phyloP scores from a whole-genome alignment of 2,888 invertebrate genomes.

The Trissolcus japonicus region DNA sequence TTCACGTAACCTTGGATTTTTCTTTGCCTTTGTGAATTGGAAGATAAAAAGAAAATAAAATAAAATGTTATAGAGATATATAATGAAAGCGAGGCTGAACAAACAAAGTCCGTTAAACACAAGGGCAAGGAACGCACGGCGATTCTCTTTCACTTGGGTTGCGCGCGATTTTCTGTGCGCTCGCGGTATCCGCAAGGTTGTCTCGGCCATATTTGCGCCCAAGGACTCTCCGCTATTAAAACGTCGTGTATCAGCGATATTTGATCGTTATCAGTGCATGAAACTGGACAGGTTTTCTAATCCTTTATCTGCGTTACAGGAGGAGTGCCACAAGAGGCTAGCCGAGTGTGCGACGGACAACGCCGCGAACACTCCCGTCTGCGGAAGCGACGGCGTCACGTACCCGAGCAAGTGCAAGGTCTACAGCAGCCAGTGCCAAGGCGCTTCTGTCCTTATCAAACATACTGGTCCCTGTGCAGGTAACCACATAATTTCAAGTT shows the following conservation, averaged over 20 bases:
- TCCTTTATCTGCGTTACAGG: conserved; percentile 60
- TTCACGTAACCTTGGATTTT: no score
- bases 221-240: conserved; percentile 42
- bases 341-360: conserved; percentile 69
- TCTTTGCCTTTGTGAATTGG: neutral
- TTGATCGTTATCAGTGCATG: conserved; percentile 34
- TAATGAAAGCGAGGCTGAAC: conserved; percentile 21
- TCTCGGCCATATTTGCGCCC: conserved; percentile 32
- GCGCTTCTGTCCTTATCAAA: conserved; percentile 83
- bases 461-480: conserved; percentile 86
- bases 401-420: conserved; percentile 89
- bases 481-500: conserved; percentile 68
- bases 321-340: conserved; percentile 72
- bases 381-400: conserved; percentile 88
- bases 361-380: conserved; percentile 78
- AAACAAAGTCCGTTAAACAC: conserved; percentile 51
- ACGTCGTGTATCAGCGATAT: conserved; percentile 30
- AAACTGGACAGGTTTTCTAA: conserved; percentile 24
- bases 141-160: conserved; percentile 46
- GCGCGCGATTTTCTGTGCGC: conserved; percentile 29
- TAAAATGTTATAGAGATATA: conserved; percentile 4
- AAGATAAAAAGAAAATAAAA: conserved; percentile 1
- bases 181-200: conserved; percentile 44
- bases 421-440: conserved; percentile 85
- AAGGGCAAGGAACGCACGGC: conserved; percentile 50